Evolutionary conservation across 2,797 vertebrate species (phyloP).

Genomic region (Pseudochromis fuscus): DNA sequence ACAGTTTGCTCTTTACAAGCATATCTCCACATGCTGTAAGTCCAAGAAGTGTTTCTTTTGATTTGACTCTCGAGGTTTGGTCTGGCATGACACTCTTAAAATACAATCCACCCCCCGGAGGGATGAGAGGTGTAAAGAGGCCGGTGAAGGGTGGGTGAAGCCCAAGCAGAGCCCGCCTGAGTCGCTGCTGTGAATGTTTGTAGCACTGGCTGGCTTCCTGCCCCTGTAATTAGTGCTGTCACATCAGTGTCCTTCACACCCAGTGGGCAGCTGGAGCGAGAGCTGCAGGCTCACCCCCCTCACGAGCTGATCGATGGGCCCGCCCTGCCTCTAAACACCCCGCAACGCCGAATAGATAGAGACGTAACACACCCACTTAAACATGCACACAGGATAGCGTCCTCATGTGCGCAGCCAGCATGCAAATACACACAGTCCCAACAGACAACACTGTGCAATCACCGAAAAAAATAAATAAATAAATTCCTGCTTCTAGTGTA

Average conservation of each 20-base stretch:
- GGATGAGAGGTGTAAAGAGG: slow-evolving; percentile 36
- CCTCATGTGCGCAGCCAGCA: slow-evolving; percentile 12
- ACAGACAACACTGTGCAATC: too few relatives aligned
- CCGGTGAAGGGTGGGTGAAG: slow-evolving; percentile 27
- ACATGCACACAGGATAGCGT: slow-evolving; percentile 23
- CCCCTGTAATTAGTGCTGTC: slow-evolving; percentile 84
- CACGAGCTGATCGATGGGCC: slow-evolving; percentile 70
- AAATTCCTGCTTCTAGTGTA: too few relatives aligned
- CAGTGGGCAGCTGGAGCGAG: slow-evolving; percentile 74
- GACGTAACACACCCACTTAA: slow-evolving; percentile 10
- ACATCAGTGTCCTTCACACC: slow-evolving; percentile 86
- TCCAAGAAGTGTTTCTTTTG: background rate
- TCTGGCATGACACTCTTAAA: slow-evolving; percentile 18
- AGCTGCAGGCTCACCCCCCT: slow-evolving; percentile 50
- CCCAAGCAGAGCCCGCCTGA: slow-evolving; percentile 17
- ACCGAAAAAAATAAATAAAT: too few relatives aligned
- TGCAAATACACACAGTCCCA: slow-evolving; percentile 11
- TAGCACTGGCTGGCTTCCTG: slow-evolving; percentile 71
- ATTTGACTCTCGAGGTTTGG: background rate
- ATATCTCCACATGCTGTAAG: background rate
- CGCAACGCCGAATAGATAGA: slow-evolving; percentile 24
- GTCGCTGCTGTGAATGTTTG: slow-evolving; percentile 54
- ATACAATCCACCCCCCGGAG: slow-evolving; percentile 10
- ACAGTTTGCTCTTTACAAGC: background rate
- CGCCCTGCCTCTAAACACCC: slow-evolving; percentile 43